Evolutionary conservation across 1,140 invertebrate species (phyloP).

Genomic region (Ectropis grisescens): DNA sequence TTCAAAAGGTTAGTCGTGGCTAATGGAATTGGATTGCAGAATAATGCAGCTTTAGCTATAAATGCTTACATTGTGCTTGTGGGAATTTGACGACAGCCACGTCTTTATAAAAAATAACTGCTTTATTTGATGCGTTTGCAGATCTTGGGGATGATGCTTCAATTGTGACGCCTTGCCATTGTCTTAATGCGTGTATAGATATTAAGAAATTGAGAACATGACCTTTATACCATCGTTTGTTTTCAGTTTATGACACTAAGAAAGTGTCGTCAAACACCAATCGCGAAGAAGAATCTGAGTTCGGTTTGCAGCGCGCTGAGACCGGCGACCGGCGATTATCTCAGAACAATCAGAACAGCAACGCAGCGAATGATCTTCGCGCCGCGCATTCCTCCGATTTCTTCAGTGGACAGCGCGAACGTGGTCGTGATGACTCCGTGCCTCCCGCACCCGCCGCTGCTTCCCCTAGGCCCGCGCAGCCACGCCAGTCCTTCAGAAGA

Average conservation of each 20-base stretch:
- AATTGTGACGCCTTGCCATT: no score
- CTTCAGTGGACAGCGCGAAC: slow-evolving; percentile 67
- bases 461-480: slow-evolving; percentile 17
- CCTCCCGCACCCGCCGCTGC: slow-evolving; percentile 11
- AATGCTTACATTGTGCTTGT: slow-evolving; percentile 13
- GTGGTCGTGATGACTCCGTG: slow-evolving; percentile 49
- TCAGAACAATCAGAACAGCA: slow-evolving; percentile 51
- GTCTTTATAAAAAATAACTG: no score
- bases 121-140: no score
- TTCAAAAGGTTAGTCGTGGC: no score
- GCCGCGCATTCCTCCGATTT: slow-evolving; percentile 79
- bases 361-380: slow-evolving; percentile 66
- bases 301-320: slow-evolving; percentile 82
- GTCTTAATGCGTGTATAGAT: no score
- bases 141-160: no score
- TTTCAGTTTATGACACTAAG: slow-evolving; percentile 73
- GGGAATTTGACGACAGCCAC: no score
- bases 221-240: no score
- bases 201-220: no score
- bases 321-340: slow-evolving; percentile 71
- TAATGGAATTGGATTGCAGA: slow-evolving; percentile 8
- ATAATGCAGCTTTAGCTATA: slow-evolving; percentile 10
- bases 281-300: slow-evolving; percentile 80
- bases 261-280: slow-evolving; percentile 68
- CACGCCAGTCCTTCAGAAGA: slow-evolving; percentile 25